These are phyloP conservation scores for Rhaphigaster nebulosa DNA, from an alignment of 2,888 invertebrate genomes.

Conservation along the genomic window DNA sequence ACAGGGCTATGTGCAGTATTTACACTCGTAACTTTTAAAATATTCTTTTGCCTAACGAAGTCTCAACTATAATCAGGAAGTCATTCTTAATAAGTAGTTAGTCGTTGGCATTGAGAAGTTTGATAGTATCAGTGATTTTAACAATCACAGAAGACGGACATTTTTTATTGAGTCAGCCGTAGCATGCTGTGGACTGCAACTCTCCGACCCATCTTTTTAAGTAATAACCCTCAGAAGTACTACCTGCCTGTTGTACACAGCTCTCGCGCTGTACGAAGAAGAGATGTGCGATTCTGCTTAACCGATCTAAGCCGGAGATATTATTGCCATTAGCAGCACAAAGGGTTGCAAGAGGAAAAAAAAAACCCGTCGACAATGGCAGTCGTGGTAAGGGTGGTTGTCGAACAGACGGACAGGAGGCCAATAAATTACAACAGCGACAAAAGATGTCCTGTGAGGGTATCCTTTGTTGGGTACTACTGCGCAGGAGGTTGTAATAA, in stretches of 20 bases:
- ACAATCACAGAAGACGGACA: too few relatives aligned
- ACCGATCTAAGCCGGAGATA: constrained; percentile 33
- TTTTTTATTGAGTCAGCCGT: too few relatives aligned
- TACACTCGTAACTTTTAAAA: too few relatives aligned
- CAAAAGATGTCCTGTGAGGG: constrained; percentile 19
- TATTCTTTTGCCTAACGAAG: too few relatives aligned
- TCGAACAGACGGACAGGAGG: constrained; percentile 44
- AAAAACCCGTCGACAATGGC: constrained; percentile 5
- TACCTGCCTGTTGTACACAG: background rate
- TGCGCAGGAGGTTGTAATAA: background rate
- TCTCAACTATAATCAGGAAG: too few relatives aligned
- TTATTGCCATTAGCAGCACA: constrained; percentile 43
- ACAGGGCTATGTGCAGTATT: too few relatives aligned
- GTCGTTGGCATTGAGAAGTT: too few relatives aligned
- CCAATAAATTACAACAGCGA: constrained; percentile 44
- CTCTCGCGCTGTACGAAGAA: background rate
- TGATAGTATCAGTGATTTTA: too few relatives aligned
- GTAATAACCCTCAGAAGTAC: background rate
- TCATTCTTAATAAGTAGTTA: too few relatives aligned
- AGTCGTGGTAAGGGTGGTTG: constrained; percentile 36
- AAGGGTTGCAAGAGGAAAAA: constrained; percentile 34
- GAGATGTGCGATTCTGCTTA: constrained; percentile 30
- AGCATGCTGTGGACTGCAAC: too few relatives aligned
- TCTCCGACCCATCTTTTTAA: background rate
- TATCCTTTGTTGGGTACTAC: background rate